Conservation (phyloP, 2,113 vertebrate genomes). For the Hydrolagus affinis region DNA sequence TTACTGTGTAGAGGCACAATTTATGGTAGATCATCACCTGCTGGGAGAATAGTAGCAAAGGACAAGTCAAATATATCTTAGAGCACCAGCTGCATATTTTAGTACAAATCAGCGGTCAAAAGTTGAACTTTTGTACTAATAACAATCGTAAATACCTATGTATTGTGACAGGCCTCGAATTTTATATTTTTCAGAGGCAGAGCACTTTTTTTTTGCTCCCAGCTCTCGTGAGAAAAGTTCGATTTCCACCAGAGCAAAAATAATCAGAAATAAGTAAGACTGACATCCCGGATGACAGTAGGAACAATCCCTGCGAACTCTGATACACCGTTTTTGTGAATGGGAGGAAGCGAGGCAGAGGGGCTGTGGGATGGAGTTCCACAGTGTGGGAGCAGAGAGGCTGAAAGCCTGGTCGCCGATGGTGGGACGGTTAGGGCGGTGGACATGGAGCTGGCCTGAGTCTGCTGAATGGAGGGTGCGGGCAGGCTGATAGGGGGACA, state of each 20-base stretch:
- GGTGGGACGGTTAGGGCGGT: too few species aligned
- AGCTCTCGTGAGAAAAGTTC: slow-evolving; percentile 1
- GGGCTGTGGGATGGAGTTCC: too few species aligned
- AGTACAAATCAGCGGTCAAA: slow-evolving; percentile 2
- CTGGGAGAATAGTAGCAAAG: background rate
- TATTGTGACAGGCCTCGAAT: slow-evolving; percentile 23
- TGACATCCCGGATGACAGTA: slow-evolving; percentile 5
- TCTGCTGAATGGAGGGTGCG: too few species aligned
- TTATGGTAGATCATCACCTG: background rate
- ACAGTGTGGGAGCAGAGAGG: too few species aligned
- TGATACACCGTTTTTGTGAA: background rate
- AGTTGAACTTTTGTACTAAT: slow-evolving; percentile 20
- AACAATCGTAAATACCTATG: slow-evolving; percentile 3
- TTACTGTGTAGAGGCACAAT: background rate
- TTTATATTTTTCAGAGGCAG: slow-evolving; percentile 24
- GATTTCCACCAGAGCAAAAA: background rate
- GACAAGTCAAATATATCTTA: background rate
- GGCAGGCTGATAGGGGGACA: too few species aligned
- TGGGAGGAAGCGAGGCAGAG: too few species aligned
- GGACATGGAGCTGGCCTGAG: too few species aligned
- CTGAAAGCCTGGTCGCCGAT: too few species aligned
- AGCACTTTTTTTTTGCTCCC: slow-evolving; percentile 3
- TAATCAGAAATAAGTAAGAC: slow-evolving; percentile 24
- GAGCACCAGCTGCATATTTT: slow-evolving; percentile 6
- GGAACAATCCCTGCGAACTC: background rate